Evolutionary conservation across 2,113 vertebrate species (phyloP).

Genomic region (Centropus unirufus): DNA sequence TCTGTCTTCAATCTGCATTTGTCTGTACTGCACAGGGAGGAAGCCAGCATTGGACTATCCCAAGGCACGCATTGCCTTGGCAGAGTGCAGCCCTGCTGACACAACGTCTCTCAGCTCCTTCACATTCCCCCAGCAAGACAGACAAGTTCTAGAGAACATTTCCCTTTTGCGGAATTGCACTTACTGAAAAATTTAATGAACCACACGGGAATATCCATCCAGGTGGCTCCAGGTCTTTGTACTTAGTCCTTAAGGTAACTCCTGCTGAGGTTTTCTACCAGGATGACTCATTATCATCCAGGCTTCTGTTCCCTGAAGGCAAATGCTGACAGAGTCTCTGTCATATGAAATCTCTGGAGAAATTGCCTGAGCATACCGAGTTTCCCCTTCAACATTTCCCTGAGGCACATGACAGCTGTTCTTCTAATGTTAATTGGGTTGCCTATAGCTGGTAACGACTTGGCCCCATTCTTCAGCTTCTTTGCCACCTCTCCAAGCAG

Average conservation of each 20-base stretch:
- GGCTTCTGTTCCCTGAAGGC: neutral
- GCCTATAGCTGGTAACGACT: neutral
- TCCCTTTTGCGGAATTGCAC: neutral
- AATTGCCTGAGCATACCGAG: neutral
- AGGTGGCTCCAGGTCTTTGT: neutral
- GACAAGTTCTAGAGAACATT: neutral
- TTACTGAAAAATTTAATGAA: neutral
- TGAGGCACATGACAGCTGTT: neutral
- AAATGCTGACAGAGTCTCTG: neutral
- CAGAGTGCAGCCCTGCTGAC: neutral
- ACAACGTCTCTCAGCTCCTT: neutral
- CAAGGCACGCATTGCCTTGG: constrained; percentile 2
- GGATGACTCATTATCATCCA: neutral
- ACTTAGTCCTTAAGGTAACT: neutral
- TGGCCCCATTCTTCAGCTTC: neutral
- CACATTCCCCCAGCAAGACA: neutral
- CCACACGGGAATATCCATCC: neutral
- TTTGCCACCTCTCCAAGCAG: neutral
- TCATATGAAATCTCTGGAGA: neutral
- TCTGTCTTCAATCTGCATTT: constrained; percentile 25
- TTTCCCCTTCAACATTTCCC: neutral
- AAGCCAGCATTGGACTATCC: neutral
- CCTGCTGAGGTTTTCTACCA: neutral
- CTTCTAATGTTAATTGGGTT: neutral
- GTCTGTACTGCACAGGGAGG: neutral